Percentiles rank a stretch among this genome's conserved stretches.
Conservation (phyloP, 2,888 invertebrate genomes). For the Selenia dentaria region DNA sequence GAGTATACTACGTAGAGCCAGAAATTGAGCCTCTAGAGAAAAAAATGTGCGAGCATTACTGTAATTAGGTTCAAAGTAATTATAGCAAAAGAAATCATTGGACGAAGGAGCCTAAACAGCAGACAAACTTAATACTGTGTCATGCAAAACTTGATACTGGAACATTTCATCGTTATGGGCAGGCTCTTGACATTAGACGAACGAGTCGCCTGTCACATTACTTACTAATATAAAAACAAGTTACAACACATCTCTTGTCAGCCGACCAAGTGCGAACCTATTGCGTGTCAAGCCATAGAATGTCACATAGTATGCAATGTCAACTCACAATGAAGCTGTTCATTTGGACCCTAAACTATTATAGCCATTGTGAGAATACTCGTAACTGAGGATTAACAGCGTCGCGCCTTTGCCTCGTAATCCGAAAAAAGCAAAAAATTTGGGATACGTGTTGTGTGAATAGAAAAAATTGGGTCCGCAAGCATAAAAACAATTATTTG, state of each 20-base stretch:
- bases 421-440: constrained; percentile 28
- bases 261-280: constrained; percentile 42
- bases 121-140: too few relatives aligned
- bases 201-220: too few relatives aligned
- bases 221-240: constrained; percentile 16
- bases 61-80: too few relatives aligned
- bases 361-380: constrained; percentile 49
- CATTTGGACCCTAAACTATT: constrained; percentile 44
- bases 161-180: too few relatives aligned
- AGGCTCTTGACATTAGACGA: too few relatives aligned
- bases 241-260: constrained; percentile 40
- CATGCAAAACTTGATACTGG: too few relatives aligned
- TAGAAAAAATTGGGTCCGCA: neutral
- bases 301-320: neutral
- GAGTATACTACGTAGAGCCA: too few relatives aligned
- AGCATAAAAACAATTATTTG: too few relatives aligned
- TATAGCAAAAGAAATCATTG: too few relatives aligned
- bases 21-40: too few relatives aligned
- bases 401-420: constrained; percentile 58
- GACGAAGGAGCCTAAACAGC: too few relatives aligned
- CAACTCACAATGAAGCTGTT: constrained; percentile 31
- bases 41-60: too few relatives aligned
- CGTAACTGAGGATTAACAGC: constrained; percentile 72
- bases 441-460: neutral
- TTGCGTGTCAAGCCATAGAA: constrained; percentile 50